Conservation (phyloP, 2,888 invertebrate genomes). For the Julus scanicus region DNA sequence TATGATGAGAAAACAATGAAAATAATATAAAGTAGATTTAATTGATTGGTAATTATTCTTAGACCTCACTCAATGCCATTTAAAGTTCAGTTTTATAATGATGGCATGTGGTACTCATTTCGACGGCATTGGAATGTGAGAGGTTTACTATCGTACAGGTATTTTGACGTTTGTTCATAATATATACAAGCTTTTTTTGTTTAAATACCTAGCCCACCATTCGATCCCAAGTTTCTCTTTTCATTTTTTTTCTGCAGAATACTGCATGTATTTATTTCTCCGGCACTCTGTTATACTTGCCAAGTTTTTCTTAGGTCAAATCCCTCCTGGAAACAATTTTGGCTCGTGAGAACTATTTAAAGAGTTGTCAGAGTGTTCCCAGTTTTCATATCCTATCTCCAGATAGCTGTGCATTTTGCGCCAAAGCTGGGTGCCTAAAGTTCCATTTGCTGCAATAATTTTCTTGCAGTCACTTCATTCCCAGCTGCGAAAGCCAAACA, state of each 20-base stretch:
- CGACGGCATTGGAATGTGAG: neutral
- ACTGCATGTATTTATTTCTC: neutral
- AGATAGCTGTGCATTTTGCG: neutral
- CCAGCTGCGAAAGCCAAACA: slow-evolving; percentile 17
- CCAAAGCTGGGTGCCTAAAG: neutral
- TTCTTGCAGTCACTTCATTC: neutral
- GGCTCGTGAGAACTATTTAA: slow-evolving; percentile 5
- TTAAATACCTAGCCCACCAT: neutral
- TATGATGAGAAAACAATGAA: no score
- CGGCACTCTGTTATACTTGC: neutral
- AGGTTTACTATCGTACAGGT: neutral
- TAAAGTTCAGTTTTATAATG: neutral
- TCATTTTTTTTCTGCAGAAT: neutral
- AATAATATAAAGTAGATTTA: no score
- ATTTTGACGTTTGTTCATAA: neutral
- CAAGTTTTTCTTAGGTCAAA: slow-evolving; percentile 39
- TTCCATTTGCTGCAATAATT: neutral
- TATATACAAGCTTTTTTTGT: neutral
- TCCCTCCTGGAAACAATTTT: slow-evolving; percentile 23
- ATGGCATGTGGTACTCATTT: neutral
- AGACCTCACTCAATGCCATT: no score
- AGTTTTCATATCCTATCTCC: slow-evolving; percentile 8
- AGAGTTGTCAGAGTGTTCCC: slow-evolving; percentile 16
- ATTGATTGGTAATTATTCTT: no score
- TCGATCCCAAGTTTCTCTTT: neutral